phyloP scores from a whole-genome alignment of 2,797 vertebrate genomes.

The Sitta carolinensis region DNA sequence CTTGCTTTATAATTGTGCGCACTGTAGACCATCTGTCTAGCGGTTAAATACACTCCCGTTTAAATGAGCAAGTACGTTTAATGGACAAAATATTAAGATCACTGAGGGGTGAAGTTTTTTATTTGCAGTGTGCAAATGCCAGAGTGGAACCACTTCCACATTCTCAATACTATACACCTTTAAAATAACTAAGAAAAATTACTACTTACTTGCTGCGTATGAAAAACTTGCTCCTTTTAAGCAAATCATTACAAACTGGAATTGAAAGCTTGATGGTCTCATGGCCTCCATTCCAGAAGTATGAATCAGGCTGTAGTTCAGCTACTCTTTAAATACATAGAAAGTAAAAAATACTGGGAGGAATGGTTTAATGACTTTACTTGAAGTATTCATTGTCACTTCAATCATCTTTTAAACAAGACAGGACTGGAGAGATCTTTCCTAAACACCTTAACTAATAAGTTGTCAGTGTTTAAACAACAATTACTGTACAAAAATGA shows the following conservation, averaged over 20 bases:
- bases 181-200: conserved; percentile 51
- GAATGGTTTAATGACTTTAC: conserved; percentile 22
- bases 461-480: conserved; percentile 69
- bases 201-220: conserved; percentile 17
- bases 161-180: conserved; percentile 17
- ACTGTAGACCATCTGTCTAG: conserved; percentile 71
- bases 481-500: conserved; percentile 67
- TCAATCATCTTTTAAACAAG: conserved; percentile 62
- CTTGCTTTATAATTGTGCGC: conserved; percentile 60
- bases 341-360: neutral
- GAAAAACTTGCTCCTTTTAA: conserved; percentile 32
- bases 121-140: conserved; percentile 59
- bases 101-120: conserved; percentile 73
- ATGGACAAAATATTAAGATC: conserved; percentile 71
- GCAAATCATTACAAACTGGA: conserved; percentile 25
- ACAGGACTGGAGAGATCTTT: conserved; percentile 41
- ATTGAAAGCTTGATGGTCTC: conserved; percentile 22
- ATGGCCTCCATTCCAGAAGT: conserved; percentile 12
- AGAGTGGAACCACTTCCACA: conserved; percentile 51
- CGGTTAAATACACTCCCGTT: conserved; percentile 64
- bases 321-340: neutral
- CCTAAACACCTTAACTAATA: conserved; percentile 72
- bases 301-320: conserved; percentile 19
- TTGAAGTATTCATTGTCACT: conserved; percentile 50
- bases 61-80: conserved; percentile 67